Percentiles rank a stretch among this genome's conserved stretches.
Conservation (phyloP, 1,140 invertebrate species). For the Mizuhopecten yessoensis region DNA sequence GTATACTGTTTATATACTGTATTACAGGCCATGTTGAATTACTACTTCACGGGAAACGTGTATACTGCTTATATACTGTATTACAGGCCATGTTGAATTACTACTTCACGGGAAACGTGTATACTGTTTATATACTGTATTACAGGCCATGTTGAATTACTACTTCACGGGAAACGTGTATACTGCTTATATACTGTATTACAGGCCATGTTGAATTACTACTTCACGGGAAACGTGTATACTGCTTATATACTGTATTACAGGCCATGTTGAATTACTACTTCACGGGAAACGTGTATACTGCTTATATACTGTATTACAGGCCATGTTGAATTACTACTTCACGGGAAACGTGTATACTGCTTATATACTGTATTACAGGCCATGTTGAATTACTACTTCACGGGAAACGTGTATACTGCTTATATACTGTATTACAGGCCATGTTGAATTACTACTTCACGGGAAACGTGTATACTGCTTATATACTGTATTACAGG, state of each 20-base stretch:
- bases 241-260: too few species aligned
- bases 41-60: not conserved
- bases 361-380: too few species aligned
- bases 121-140: conserved; percentile 44
- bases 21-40: conserved; percentile 72
- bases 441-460: conserved; percentile 43
- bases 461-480: too few species aligned
- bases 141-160: conserved; percentile 77
- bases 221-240: conserved; percentile 74
- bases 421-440: conserved; percentile 57
- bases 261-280: too few species aligned
- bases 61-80: not conserved
- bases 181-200: conserved; percentile 36
- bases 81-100: conserved; percentile 63
- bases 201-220: conserved; percentile 77
- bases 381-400: too few species aligned
- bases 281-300: too few species aligned
- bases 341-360: too few species aligned
- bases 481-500: conserved; percentile 62
- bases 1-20: not conserved
- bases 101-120: conserved; percentile 76
- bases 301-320: too few species aligned
- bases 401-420: too few species aligned
- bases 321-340: too few species aligned
- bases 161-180: conserved; percentile 78